These are phyloP conservation scores for Anomalospiza imberbis DNA, from an alignment of 2,797 vertebrate species.

Conservation along the genomic window DNA sequence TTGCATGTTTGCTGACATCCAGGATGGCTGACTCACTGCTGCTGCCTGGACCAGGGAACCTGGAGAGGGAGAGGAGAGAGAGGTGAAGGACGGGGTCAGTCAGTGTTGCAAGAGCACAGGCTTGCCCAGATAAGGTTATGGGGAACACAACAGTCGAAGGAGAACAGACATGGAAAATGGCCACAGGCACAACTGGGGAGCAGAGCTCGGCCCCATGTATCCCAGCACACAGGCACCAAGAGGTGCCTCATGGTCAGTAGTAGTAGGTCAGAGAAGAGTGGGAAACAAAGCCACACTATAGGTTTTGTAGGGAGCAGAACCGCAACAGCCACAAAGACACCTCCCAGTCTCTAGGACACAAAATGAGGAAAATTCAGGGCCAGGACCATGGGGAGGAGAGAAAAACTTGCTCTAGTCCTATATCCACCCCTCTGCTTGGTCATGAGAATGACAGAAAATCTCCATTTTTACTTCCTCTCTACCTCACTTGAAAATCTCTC, in stretches of 20 bases:
- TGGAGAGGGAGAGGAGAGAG: not conserved
- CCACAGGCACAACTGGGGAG: not conserved
- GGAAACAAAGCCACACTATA: no score
- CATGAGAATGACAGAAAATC: not conserved
- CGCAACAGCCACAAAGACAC: not conserved
- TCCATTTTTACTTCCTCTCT: not conserved
- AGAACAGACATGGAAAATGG: not conserved
- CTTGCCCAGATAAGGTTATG: not conserved
- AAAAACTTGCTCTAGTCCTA: not conserved
- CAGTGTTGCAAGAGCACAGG: not conserved
- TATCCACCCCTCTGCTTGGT: not conserved
- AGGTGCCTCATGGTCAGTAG: not conserved
- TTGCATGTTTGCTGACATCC: accelerated
- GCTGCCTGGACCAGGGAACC: not conserved
- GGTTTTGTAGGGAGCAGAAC: not conserved
- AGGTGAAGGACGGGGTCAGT: not conserved
- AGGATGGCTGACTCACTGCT: not conserved
- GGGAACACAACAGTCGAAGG: not conserved
- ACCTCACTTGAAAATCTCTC: not conserved
- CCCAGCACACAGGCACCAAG: not conserved
- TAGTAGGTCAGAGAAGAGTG: no score
- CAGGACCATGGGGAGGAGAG: not conserved
- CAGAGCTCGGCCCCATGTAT: not conserved
- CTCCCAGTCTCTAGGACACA: not conserved
- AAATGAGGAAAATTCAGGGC: not conserved